A percentile compares a stretch with the other conserved stretches of the same genome.
Conservation (phyloP, 2,888 invertebrate species). For the Macaria liturata region DNA sequence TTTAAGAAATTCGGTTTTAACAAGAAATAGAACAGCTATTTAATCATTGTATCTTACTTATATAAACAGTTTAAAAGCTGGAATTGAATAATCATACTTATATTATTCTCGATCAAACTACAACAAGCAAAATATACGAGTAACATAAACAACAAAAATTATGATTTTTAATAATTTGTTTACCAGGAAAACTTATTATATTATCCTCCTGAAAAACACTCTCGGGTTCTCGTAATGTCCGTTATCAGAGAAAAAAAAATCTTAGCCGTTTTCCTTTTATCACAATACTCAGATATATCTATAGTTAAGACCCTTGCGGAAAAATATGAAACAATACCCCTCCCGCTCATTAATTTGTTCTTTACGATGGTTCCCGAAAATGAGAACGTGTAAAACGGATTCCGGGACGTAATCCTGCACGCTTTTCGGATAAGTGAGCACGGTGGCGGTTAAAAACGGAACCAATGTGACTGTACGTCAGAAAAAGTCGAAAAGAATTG, state of each 20-base stretch:
- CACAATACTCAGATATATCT: constrained; percentile 10
- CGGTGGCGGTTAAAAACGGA: constrained; percentile 33
- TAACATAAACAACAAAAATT: no score
- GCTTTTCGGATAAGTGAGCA: constrained; percentile 35
- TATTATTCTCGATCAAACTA: no score
- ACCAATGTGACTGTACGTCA: constrained; percentile 8
- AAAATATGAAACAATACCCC: constrained; percentile 29
- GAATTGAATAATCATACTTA: no score
- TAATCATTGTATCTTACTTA: no score
- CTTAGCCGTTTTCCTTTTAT: constrained; percentile 11
- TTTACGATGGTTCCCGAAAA: constrained; percentile 32
- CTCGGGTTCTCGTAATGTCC: constrained; percentile 3
- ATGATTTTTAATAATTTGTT: no score
- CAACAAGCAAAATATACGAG: no score
- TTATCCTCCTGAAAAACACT: neutral
- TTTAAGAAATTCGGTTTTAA: no score
- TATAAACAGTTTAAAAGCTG: no score
- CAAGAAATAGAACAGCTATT: no score
- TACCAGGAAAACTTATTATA: no score
- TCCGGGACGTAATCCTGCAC: constrained; percentile 31
- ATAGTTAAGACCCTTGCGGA: constrained; percentile 10
- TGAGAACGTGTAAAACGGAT: constrained; percentile 34
- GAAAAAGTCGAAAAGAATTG: no score
- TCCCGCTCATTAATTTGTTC: constrained; percentile 28
- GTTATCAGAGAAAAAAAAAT: constrained; percentile 7